phyloP scores from a whole-genome alignment of 2,888 invertebrate genomes.

The Linnaemya tessellans region DNA sequence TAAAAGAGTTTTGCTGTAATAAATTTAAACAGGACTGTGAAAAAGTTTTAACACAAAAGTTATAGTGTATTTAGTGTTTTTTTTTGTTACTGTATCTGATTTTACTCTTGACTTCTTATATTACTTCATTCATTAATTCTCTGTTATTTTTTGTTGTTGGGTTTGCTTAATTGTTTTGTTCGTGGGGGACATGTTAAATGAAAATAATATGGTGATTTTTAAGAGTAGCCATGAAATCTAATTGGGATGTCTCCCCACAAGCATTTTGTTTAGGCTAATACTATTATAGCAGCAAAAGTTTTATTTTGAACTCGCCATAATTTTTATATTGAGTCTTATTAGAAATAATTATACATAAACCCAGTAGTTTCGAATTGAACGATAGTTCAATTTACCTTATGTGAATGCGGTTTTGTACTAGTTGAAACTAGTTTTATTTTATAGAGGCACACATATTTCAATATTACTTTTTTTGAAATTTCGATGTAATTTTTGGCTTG shows the following conservation, averaged over 20 bases:
- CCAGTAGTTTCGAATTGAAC: too few species aligned
- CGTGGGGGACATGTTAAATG: slow-evolving; percentile 8
- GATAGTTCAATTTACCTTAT: too few species aligned
- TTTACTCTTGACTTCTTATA: slow-evolving; percentile 50
- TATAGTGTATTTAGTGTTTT: slow-evolving; percentile 56
- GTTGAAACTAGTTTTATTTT: too few species aligned
- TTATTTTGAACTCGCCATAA: too few species aligned
- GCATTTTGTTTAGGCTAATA: too few species aligned
- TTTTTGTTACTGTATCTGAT: slow-evolving; percentile 30
- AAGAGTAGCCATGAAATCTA: slow-evolving; percentile 13
- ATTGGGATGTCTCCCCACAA: neutral
- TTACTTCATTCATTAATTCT: slow-evolving; percentile 68
- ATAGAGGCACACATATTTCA: too few species aligned
- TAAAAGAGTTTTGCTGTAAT: neutral
- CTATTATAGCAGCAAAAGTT: too few species aligned
- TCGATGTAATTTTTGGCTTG: too few species aligned
- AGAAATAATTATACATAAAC: too few species aligned
- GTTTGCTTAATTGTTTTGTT: slow-evolving; percentile 22
- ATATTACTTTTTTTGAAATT: too few species aligned
- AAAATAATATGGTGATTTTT: slow-evolving; percentile 41
- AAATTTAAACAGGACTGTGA: neutral
- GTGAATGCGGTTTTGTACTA: too few species aligned
- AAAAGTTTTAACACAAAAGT: slow-evolving; percentile 51
- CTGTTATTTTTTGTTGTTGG: slow-evolving; percentile 33
- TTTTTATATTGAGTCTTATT: too few species aligned